These are phyloP conservation scores for Agrenia bidenticulata DNA, from an alignment of 2,888 invertebrate species.

Conservation along the genomic window DNA sequence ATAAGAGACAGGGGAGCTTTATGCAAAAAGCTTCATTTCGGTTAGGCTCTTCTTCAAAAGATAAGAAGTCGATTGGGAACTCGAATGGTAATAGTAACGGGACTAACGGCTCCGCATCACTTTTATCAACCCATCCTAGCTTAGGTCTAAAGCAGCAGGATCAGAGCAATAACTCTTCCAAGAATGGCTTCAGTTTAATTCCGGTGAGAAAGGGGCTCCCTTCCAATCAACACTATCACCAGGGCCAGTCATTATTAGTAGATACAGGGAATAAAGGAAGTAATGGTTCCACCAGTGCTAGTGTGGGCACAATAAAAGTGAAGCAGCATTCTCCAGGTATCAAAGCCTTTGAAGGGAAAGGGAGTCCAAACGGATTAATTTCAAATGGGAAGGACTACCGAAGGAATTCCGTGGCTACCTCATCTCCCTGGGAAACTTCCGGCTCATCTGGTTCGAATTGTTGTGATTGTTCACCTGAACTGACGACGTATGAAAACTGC, in stretches of 20 bases:
- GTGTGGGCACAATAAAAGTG: background rate
- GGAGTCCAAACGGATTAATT: background rate
- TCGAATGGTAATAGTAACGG: slow-evolving; percentile 20
- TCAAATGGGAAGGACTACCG: slow-evolving; percentile 9
- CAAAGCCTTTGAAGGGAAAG: background rate
- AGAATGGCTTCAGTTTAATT: slow-evolving; percentile 17
- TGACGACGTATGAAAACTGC: background rate
- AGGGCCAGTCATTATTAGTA: background rate
- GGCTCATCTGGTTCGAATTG: background rate
- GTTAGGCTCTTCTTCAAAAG: slow-evolving; percentile 11
- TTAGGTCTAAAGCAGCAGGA: slow-evolving; percentile 20
- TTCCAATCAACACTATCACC: background rate
- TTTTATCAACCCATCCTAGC: slow-evolving; percentile 39
- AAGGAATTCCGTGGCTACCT: slow-evolving; percentile 14
- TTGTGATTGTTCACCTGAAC: background rate
- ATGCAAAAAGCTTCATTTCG: slow-evolving; percentile 17
- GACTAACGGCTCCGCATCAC: slow-evolving; percentile 27
- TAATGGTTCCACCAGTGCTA: background rate
- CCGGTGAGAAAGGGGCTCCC: slow-evolving; percentile 5
- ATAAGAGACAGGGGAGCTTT: slow-evolving; percentile 14
- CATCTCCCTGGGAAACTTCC: slow-evolving; percentile 14
- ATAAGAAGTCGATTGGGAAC: slow-evolving; percentile 18
- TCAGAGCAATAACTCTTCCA: background rate
- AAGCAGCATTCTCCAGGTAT: background rate
- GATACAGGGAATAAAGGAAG: background rate